Conservation (phyloP, 2,888 invertebrate genomes). For the Pinctada fucata region DNA sequence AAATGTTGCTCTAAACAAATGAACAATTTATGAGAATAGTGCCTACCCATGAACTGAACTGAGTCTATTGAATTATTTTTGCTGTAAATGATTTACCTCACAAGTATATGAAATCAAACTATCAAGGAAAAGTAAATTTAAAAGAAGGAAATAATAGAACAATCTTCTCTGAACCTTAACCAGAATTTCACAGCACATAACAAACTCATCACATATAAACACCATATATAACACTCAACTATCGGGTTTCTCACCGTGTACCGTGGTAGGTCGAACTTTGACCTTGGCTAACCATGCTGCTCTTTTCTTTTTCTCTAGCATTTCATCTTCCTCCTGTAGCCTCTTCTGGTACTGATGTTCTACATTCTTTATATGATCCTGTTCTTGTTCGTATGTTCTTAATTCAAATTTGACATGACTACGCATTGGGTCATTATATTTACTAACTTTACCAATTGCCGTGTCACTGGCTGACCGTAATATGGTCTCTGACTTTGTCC, state of each 20-base stretch:
- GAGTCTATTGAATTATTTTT: too few species aligned
- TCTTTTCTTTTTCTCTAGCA: constrained; percentile 62
- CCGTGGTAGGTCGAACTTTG: constrained; percentile 12
- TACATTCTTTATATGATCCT: constrained; percentile 60
- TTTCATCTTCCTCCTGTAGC: constrained; percentile 52
- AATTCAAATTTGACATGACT: constrained; percentile 71
- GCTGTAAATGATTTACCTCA: too few species aligned
- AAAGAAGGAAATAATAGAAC: too few species aligned
- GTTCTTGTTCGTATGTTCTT: constrained; percentile 70
- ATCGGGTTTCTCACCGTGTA: neutral
- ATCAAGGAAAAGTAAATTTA: too few species aligned
- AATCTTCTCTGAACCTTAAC: too few species aligned
- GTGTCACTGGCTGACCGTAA: constrained; percentile 52
- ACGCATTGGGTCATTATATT: constrained; percentile 71
- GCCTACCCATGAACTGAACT: too few species aligned
- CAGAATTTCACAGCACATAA: too few species aligned
- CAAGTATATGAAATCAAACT: too few species aligned
- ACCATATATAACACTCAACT: neutral
- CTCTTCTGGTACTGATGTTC: constrained; percentile 55
- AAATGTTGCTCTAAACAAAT: too few species aligned
- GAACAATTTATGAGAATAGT: too few species aligned
- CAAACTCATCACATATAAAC: too few species aligned
- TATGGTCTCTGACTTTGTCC: constrained; percentile 48
- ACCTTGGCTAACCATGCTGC: constrained; percentile 48
- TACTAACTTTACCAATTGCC: constrained; percentile 65